Conservation (phyloP, 2,113 vertebrate species). For the Nansenia antarctica region DNA sequence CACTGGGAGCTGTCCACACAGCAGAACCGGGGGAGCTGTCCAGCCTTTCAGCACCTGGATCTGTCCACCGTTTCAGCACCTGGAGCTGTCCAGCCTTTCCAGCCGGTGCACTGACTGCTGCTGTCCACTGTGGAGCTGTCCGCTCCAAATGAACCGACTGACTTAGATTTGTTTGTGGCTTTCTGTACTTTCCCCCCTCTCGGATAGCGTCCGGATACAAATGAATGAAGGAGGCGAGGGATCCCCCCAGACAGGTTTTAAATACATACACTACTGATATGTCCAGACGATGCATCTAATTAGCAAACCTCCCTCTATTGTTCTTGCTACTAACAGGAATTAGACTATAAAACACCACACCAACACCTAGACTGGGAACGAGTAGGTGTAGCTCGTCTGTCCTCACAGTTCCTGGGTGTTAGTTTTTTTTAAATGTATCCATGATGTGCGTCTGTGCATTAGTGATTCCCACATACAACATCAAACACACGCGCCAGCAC, state of each 20-base stretch:
- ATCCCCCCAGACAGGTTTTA: no score
- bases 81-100: background rate
- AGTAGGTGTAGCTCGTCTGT: background rate
- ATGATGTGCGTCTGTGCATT: conserved; percentile 33
- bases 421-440: no score
- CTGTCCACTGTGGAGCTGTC: no score
- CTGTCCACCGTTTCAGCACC: background rate
- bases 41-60: background rate
- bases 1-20: conserved; percentile 15
- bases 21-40: conserved; percentile 12
- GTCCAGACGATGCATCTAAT: background rate
- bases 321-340: background rate
- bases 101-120: background rate
- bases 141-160: no score
- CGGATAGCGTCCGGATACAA: no score
- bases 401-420: background rate
- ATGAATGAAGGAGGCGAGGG: no score
- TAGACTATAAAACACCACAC: background rate
- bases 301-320: background rate
- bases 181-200: no score
- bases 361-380: background rate
- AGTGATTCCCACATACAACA: conserved; percentile 69
- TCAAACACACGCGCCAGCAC: conserved; percentile 61
- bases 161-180: no score
- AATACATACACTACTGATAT: background rate